A percentile compares a stretch with the other conserved stretches of the same genome.
phyloP scores from a whole-genome alignment of 2,113 vertebrate genomes.

The Cyprinodon brontotheroides region DNA sequence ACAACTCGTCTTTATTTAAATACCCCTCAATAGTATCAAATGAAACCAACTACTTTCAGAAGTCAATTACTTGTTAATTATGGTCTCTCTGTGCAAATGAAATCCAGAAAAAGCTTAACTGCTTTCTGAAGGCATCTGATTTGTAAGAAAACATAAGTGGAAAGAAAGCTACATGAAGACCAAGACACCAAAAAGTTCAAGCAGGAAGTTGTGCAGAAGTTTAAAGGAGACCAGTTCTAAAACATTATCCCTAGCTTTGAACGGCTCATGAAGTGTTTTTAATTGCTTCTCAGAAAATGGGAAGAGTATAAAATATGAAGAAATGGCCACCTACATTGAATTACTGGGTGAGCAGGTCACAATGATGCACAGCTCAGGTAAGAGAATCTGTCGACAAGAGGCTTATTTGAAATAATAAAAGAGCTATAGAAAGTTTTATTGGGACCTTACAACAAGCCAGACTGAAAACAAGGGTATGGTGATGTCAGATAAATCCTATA shows the following conservation, averaged over 20 bases:
- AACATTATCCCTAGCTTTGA: not conserved
- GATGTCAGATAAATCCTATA: not conserved
- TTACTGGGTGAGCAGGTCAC: not conserved
- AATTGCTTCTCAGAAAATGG: not conserved
- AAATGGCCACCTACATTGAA: not conserved
- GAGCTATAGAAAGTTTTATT: not conserved
- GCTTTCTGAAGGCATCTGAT: not conserved
- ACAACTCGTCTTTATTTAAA: no score
- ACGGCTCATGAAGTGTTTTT: not conserved
- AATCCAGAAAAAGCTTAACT: not conserved
- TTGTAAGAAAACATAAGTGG: not conserved
- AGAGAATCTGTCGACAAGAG: not conserved
- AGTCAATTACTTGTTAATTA: no score
- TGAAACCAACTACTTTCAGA: no score
- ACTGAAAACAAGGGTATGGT: not conserved
- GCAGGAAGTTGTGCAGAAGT: not conserved
- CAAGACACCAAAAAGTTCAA: not conserved
- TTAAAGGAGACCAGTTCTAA: not conserved
- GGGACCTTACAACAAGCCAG: not conserved
- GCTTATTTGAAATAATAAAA: not conserved
- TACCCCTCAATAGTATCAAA: no score
- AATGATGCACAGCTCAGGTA: not conserved
- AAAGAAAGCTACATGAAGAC: not conserved
- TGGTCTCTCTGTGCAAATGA: no score
- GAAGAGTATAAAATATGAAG: not conserved